A percentile compares a stretch with the other conserved stretches of the same genome.
Conservation (phyloP, 37 sponge, comb jelly and placozoan genomes). For the Oopsacas minuta region DNA sequence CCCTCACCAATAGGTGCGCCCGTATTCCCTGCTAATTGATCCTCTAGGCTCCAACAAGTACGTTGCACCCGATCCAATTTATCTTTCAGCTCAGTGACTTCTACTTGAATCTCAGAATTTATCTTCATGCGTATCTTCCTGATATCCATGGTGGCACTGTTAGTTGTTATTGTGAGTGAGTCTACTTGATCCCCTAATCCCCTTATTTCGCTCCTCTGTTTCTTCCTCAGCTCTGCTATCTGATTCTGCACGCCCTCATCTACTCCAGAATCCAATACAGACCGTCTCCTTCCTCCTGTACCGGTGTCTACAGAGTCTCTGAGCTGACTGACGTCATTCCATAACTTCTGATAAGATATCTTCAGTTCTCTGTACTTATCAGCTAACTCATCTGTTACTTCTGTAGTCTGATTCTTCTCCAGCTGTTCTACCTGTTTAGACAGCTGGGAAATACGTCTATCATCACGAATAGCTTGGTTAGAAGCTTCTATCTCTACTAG, state of each 20-base stretch:
- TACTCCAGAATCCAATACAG: not conserved
- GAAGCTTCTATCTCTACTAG: not conserved
- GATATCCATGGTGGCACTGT: not conserved
- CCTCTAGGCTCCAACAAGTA: not conserved
- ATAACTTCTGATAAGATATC: not conserved
- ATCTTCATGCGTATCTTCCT: constrained; percentile 1
- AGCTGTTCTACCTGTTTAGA: not conserved
- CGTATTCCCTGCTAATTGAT: not conserved
- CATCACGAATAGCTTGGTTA: not conserved
- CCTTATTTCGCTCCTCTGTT: not conserved
- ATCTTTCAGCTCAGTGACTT: not conserved
- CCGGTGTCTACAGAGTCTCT: not conserved
- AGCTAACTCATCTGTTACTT: not conserved
- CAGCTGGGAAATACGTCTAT: not conserved
- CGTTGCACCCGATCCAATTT: not conserved
- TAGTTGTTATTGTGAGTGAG: not conserved
- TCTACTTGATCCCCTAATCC: not conserved
- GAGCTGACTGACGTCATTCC: not conserved
- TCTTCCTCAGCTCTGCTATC: not conserved
- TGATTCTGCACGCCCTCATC: not conserved
- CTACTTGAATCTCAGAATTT: not conserved
- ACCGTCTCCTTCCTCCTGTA: not conserved
- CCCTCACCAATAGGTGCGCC: not conserved
- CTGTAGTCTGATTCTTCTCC: not conserved
- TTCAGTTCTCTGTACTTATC: not conserved